phyloP scores from a whole-genome alignment of 2,888 invertebrate species.

The Drosophila pullipes region DNA sequence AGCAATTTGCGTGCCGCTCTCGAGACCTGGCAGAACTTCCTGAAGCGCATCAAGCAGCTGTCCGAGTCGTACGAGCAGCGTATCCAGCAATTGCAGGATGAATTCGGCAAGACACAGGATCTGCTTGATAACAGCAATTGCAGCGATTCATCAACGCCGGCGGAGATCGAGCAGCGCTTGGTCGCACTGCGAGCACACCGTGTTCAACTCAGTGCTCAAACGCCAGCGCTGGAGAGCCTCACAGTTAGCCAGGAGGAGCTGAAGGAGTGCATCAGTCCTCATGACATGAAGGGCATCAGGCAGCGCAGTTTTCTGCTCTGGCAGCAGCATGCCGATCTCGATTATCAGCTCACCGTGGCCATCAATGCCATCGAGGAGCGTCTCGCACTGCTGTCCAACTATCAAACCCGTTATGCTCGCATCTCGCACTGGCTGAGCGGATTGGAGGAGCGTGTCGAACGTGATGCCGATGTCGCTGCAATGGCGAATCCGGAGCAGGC shows the following conservation, averaged over 20 bases:
- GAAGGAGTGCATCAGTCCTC: conserved; percentile 93
- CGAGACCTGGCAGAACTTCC: conserved; percentile 92
- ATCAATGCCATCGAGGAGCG: conserved; percentile 91
- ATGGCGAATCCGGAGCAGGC: conserved; percentile 90
- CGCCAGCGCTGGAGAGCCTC: conserved; percentile 89
- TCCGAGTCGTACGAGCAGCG: conserved; percentile 89
- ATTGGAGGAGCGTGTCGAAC: conserved; percentile 89
- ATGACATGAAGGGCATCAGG: conserved; percentile 92
- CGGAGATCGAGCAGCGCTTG: conserved; percentile 88
- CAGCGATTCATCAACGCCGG: conserved; percentile 86
- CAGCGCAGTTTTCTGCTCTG: conserved; percentile 92
- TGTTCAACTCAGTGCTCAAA: conserved; percentile 85
- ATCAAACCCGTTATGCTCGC: conserved; percentile 88
- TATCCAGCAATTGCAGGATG: conserved; percentile 87
- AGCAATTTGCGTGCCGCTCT: conserved; percentile 92
- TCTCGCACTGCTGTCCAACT: conserved; percentile 89
- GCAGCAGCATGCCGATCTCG: conserved; percentile 93
- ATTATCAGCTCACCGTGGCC: conserved; percentile 91
- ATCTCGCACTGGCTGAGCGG: conserved; percentile 90
- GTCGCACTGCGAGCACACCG: conserved; percentile 88
- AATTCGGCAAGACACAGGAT: conserved; percentile 89
- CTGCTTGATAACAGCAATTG: conserved; percentile 87
- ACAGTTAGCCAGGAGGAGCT: conserved; percentile 92
- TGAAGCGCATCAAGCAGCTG: conserved; percentile 89
- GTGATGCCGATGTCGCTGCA: conserved; percentile 86